Evolutionary conservation across 2,113 vertebrate species (phyloP).

Genomic region (Pogona vitticeps): DNA sequence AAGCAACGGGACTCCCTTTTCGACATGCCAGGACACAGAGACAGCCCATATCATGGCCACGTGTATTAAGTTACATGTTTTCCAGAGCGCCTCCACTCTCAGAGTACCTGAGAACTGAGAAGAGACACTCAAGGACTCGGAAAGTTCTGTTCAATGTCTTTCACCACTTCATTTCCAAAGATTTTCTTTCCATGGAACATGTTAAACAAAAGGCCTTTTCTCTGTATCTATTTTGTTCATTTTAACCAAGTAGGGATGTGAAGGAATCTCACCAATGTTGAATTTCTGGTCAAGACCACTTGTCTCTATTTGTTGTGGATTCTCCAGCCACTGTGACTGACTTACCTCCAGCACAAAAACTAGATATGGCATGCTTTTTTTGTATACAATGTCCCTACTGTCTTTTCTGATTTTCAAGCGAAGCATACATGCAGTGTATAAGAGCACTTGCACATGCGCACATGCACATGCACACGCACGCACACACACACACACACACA

Average conservation of each 20-base stretch:
- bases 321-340: too few species aligned
- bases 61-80: accelerated
- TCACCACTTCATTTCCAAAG: background rate
- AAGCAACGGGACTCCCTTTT: conserved; percentile 31
- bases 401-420: too few species aligned
- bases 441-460: too few species aligned
- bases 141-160: conserved; percentile 17
- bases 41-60: background rate
- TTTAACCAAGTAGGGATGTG: background rate
- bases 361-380: too few species aligned
- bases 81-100: background rate
- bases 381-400: too few species aligned
- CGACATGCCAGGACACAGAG: conserved; percentile 14
- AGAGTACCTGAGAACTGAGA: conserved; percentile 22
- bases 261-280: too few species aligned
- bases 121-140: conserved; percentile 22
- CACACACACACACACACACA: too few species aligned
- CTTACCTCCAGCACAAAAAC: too few species aligned
- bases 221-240: background rate
- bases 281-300: too few species aligned
- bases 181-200: background rate
- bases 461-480: too few species aligned
- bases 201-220: conserved; percentile 13
- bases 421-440: too few species aligned
- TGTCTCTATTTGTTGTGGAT: too few species aligned